Conservation (phyloP, 2,888 invertebrate genomes). For the Macrosoma leucophasiata region DNA sequence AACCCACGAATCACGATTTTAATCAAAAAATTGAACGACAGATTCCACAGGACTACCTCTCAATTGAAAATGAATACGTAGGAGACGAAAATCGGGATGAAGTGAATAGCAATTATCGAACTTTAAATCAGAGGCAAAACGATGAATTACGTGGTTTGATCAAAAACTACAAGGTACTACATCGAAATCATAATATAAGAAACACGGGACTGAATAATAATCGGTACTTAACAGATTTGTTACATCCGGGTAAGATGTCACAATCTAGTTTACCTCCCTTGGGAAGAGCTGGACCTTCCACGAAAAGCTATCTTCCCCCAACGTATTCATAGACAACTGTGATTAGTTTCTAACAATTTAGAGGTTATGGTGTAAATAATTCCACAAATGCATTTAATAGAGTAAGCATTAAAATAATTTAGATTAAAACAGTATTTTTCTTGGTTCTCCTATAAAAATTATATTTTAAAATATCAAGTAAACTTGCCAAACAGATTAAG, state of each 20-base stretch:
- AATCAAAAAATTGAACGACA: slow-evolving; percentile 38
- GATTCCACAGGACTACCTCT: slow-evolving; percentile 35
- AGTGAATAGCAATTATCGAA: slow-evolving; percentile 32
- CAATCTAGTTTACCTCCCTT: slow-evolving; percentile 52
- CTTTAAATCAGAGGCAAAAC: slow-evolving; percentile 37
- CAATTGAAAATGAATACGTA: slow-evolving; percentile 29
- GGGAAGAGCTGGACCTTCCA: slow-evolving; percentile 62
- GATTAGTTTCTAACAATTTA: slow-evolving; percentile 33
- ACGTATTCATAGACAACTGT: slow-evolving; percentile 53
- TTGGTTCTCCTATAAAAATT: no score
- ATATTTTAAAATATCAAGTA: no score
- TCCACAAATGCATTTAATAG: slow-evolving; percentile 59
- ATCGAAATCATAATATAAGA: slow-evolving; percentile 46
- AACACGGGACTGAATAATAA: slow-evolving; percentile 36
- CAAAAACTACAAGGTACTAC: slow-evolving; percentile 65
- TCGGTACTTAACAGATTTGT: slow-evolving; percentile 38
- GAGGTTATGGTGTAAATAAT: slow-evolving; percentile 52
- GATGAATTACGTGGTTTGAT: slow-evolving; percentile 55
- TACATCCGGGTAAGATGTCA: slow-evolving; percentile 39
- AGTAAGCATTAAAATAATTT: slow-evolving; percentile 25
- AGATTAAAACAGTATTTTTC: slow-evolving; percentile 6
- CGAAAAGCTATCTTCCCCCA: slow-evolving; percentile 62
- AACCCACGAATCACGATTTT: slow-evolving; percentile 29
- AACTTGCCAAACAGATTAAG: no score
- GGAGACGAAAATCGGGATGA: slow-evolving; percentile 28